Base-by-base conservation (phyloP, 1,140 invertebrate species). In the Listronotus oregonensis region DNA sequence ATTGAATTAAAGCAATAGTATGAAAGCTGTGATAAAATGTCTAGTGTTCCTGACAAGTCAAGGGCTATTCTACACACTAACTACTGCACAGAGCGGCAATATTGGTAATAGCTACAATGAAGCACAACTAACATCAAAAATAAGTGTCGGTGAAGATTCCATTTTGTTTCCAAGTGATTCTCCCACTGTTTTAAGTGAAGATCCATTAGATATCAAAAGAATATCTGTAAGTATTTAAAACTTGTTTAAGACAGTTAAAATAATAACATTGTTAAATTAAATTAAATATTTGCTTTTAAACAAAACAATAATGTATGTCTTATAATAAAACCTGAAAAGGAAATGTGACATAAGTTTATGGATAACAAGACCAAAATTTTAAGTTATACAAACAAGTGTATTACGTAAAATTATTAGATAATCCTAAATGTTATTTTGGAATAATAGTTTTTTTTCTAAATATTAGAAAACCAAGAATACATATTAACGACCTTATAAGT, bases 81-180 rank as follows among this genome's bases (percentile, higher is more conserved):
- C 14, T 7, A n/a, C 31, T 10, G 8, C 57, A 1, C 12, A 27
- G 11, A 50, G 12, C 3, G 54, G 59, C 14, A 55, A 42, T 49
- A 21, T 49, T 43, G 15, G 37, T 21, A 17, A 21, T 3, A 14
- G 39, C n/a, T 43, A 21, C 10, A 63, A 63, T 27, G 64, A 69
- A 51, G 67, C 67, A 6, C 57, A 66, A 37, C 18, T 69, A 15
- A 42, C 64, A n/a, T 69, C 67, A 6, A 69, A 60, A 57, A 66
- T 69, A 7, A 58, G 56, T 17, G 67, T 69, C 2, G 67, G 34
- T n/a, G 59, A 69, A 27, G 58, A 55, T 31, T 47, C 64, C 7
- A 51, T 67, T 10, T 12, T 42, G 32, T 65, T 65, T 59, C 64
- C 64, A 11, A 47, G 44, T n/a, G 64, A 64, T 10, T 7, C 47